phyloP scores from a whole-genome alignment of 2,797 vertebrate species.

The Leptatherina wallacei region DNA sequence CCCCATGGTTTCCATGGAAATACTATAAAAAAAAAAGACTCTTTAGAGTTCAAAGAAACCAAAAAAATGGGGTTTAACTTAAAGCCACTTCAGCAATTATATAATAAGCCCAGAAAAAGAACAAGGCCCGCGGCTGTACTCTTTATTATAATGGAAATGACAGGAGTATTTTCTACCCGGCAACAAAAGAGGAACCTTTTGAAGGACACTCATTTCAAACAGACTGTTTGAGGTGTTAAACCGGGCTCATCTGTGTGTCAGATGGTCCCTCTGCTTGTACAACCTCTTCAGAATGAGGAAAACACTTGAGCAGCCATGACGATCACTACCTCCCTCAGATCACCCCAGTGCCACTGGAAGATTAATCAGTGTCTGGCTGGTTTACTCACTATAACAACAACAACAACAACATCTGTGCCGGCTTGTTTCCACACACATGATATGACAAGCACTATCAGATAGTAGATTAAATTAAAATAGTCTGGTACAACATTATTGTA shows the following conservation, averaged over 20 bases:
- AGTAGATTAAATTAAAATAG: background rate
- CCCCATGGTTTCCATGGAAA: constrained; percentile 6
- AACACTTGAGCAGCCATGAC: constrained; percentile 66
- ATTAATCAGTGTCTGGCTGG: constrained; percentile 12
- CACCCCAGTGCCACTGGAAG: constrained; percentile 16
- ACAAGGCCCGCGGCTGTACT: constrained; percentile 2
- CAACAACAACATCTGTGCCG: constrained; percentile 29
- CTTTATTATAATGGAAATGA: constrained; percentile 62
- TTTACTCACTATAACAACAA: constrained; percentile 1
- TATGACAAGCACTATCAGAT: no score
- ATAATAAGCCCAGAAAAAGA: constrained; percentile 9
- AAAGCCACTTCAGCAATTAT: background rate
- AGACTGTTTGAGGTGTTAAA: constrained; percentile 53
- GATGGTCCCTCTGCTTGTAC: constrained; percentile 7
- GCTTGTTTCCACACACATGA: background rate
- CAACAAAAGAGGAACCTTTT: constrained; percentile 51
- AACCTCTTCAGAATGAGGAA: constrained; percentile 31
- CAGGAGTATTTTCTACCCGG: constrained; percentile 13
- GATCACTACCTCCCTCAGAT: constrained; percentile 16
- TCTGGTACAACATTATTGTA: background rate
- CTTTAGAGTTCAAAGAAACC: background rate
- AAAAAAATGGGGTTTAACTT: constrained; percentile 5
- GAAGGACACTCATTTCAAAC: constrained; percentile 40
- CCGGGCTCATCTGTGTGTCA: constrained; percentile 33
- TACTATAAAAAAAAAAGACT: background rate